Percentiles rank a stretch among this genome's conserved stretches.
phyloP scores from a whole-genome alignment of 2,113 vertebrate genomes.

The Sturnira hondurensis region DNA sequence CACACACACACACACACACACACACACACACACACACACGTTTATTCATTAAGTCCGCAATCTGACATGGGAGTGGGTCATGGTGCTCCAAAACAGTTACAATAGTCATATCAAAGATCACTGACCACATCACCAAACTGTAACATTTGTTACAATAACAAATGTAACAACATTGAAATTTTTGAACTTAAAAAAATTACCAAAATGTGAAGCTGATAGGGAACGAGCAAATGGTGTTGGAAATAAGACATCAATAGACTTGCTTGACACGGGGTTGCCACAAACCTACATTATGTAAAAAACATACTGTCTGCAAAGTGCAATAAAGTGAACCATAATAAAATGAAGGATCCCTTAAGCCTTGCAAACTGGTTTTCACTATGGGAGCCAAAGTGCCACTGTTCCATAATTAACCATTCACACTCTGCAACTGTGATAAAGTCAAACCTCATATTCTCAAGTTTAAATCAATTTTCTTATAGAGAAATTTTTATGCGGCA shows the following conservation, averaged over 20 bases:
- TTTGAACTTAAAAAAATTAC: neutral
- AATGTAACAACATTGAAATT: neutral
- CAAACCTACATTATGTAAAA: neutral
- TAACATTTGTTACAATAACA: no score
- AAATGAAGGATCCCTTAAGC: neutral
- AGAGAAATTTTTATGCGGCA: neutral
- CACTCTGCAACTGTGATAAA: neutral
- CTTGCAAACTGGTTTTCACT: neutral
- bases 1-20: no score
- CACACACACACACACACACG: neutral
- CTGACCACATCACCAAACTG: neutral
- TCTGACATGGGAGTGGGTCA: neutral
- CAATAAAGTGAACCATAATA: neutral
- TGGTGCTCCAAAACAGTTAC: neutral
- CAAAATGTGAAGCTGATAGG: neutral
- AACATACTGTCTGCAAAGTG: neutral
- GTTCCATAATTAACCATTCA: neutral
- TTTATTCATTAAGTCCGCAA: neutral
- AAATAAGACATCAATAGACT: neutral
- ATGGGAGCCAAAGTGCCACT: neutral
- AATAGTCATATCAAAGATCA: neutral
- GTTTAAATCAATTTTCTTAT: neutral
- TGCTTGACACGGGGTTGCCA: neutral
- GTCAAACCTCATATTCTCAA: neutral
- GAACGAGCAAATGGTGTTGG: neutral